These are phyloP conservation scores for Sphinx pinastri DNA, from an alignment of 2,888 invertebrate genomes.

Conservation along the genomic window DNA sequence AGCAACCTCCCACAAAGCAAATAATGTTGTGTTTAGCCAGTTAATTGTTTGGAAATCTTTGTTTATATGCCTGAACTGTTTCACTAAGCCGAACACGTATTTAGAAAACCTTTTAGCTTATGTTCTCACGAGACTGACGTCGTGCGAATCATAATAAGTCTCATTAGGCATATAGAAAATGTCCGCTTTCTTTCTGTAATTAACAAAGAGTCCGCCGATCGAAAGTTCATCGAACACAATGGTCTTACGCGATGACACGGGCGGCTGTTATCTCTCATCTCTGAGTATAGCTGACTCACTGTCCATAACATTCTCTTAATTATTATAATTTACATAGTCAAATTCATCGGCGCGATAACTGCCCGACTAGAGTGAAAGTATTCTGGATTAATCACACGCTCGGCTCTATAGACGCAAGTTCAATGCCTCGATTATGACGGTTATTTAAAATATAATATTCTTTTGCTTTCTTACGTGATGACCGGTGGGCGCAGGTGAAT, in stretches of 20 bases:
- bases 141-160: slow-evolving; percentile 70
- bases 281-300: slow-evolving; percentile 67
- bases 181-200: slow-evolving; percentile 68
- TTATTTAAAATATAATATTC: slow-evolving; percentile 74
- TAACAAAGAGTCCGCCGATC: slow-evolving; percentile 59
- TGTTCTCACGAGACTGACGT: slow-evolving; percentile 59
- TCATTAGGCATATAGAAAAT: slow-evolving; percentile 72
- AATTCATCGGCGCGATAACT: slow-evolving; percentile 67
- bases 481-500: slow-evolving; percentile 60
- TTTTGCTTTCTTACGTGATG: slow-evolving; percentile 64
- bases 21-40: slow-evolving; percentile 41
- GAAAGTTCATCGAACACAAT: slow-evolving; percentile 75
- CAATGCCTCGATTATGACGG: slow-evolving; percentile 80
- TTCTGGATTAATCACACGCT: slow-evolving; percentile 76
- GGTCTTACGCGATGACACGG: slow-evolving; percentile 66
- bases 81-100: slow-evolving; percentile 44
- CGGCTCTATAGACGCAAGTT: slow-evolving; percentile 70
- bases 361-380: slow-evolving; percentile 74
- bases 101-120: slow-evolving; percentile 53
- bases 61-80: slow-evolving; percentile 57
- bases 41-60: slow-evolving; percentile 45
- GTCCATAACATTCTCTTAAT: slow-evolving; percentile 74
- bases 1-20: slow-evolving; percentile 36
- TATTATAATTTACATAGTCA: slow-evolving; percentile 76
- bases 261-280: slow-evolving; percentile 67